These are phyloP conservation scores for Pelodiscus sinensis DNA, from an alignment of 2,113 vertebrate species.

Conservation along the genomic window DNA sequence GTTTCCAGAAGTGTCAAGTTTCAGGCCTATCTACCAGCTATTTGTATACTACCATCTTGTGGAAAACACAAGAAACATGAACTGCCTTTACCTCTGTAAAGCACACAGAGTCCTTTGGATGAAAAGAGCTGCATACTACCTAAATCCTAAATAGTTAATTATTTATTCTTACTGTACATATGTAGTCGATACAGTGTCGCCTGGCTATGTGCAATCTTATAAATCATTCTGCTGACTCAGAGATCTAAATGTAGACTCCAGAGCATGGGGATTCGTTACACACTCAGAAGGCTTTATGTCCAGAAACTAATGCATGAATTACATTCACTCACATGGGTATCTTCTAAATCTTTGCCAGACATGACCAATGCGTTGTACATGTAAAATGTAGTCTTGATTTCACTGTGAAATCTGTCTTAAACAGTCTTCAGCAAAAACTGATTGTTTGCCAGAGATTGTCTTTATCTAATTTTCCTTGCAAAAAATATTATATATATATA, in stretches of 20 bases:
- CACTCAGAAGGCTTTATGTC: background rate
- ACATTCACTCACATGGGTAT: background rate
- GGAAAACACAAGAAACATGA: background rate
- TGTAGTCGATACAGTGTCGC: background rate
- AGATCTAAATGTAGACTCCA: background rate
- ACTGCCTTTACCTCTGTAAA: background rate
- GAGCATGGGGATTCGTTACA: background rate
- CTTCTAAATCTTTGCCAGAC: slow-evolving; percentile 19
- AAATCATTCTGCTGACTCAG: slow-evolving; percentile 33
- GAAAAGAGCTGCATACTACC: background rate
- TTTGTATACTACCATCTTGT: background rate
- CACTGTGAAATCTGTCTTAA: background rate
- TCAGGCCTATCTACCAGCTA: fast-evolving
- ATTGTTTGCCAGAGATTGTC: background rate
- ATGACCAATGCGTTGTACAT: fast-evolving
- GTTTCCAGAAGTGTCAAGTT: fast-evolving
- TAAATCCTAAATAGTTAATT: slow-evolving; percentile 7
- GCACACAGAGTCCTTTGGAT: background rate
- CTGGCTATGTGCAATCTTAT: background rate
- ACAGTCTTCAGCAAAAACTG: slow-evolving; percentile 6
- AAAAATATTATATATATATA: fast-evolving
- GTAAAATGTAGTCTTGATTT: background rate
- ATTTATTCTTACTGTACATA: slow-evolving; percentile 17
- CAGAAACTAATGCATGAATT: slow-evolving; percentile 18
- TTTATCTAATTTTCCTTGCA: background rate